Evolutionary conservation across 2,113 vertebrate species (phyloP).

Genomic region (Nothoprocta perdicaria): DNA sequence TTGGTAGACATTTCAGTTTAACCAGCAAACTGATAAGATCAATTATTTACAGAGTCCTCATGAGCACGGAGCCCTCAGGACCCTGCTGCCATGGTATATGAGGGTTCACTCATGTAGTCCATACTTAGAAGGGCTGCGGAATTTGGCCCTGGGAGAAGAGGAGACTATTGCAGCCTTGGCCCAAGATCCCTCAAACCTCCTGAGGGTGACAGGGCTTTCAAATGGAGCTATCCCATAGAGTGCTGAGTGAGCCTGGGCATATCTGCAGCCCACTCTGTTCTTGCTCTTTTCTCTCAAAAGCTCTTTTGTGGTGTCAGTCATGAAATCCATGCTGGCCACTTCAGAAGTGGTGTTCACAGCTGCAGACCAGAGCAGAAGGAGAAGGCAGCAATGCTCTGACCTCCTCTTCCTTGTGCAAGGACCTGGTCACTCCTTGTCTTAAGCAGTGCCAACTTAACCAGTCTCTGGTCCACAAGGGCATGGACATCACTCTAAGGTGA

Average conservation of each 20-base stretch:
- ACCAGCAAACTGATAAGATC: conserved; percentile 23
- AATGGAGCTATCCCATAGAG: neutral
- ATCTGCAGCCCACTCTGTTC: neutral
- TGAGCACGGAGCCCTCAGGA: neutral
- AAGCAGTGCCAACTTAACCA: neutral
- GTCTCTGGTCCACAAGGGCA: neutral
- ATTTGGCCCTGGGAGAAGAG: neutral
- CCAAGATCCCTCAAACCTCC: neutral
- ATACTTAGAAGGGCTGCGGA: neutral
- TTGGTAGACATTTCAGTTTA: conserved; percentile 46
- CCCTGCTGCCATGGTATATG: neutral
- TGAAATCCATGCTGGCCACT: neutral
- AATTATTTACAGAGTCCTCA: conserved; percentile 45
- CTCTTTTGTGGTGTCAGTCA: neutral
- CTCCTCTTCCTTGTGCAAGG: neutral
- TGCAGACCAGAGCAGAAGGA: conserved; percentile 26
- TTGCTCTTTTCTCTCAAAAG: neutral
- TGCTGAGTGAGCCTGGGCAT: neutral
- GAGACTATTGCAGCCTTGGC: neutral
- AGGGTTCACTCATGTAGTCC: neutral
- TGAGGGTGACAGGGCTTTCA: neutral
- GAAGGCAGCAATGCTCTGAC: neutral
- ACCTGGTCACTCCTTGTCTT: conserved; percentile 5
- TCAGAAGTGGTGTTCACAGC: fast-evolving
- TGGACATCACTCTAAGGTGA: neutral